A percentile compares a stretch with the other conserved stretches of the same genome.
Conservation (phyloP, 1,140 invertebrate species). For the Tetramorium alpestre region DNA sequence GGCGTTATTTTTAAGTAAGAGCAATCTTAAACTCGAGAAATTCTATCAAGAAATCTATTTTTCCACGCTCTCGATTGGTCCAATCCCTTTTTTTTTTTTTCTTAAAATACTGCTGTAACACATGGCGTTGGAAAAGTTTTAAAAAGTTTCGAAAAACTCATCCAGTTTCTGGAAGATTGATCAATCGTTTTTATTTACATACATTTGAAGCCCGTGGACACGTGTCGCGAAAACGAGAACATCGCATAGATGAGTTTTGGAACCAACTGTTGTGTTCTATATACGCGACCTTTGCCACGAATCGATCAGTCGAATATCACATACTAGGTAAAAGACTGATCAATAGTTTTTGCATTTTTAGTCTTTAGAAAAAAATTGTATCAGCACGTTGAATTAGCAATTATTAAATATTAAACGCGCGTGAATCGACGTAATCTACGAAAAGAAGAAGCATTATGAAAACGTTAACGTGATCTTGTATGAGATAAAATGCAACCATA, state of each 20-base stretch:
- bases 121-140: background rate
- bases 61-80: background rate
- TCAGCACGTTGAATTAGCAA: background rate
- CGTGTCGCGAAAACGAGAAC: slow-evolving; percentile 61
- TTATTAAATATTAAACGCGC: background rate
- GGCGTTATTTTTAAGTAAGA: background rate
- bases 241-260: slow-evolving; percentile 81
- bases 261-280: slow-evolving; percentile 78
- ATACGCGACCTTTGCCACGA: slow-evolving; percentile 79
- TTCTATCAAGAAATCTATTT: background rate
- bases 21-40: background rate
- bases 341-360: background rate
- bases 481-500: background rate
- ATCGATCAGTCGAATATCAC: slow-evolving; percentile 44
- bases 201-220: background rate
- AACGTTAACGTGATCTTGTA: background rate
- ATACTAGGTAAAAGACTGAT: background rate
- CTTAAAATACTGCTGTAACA: background rate
- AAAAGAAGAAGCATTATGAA: background rate
- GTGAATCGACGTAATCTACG: background rate
- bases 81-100: background rate
- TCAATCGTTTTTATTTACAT: background rate
- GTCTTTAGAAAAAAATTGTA: background rate
- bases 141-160: background rate
- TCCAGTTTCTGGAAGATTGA: background rate